Percentiles rank a stretch among this genome's conserved stretches.
These are phyloP conservation scores for Strigamia maritima DNA, from an alignment of 2,888 invertebrate genomes.

Conservation along the genomic window DNA sequence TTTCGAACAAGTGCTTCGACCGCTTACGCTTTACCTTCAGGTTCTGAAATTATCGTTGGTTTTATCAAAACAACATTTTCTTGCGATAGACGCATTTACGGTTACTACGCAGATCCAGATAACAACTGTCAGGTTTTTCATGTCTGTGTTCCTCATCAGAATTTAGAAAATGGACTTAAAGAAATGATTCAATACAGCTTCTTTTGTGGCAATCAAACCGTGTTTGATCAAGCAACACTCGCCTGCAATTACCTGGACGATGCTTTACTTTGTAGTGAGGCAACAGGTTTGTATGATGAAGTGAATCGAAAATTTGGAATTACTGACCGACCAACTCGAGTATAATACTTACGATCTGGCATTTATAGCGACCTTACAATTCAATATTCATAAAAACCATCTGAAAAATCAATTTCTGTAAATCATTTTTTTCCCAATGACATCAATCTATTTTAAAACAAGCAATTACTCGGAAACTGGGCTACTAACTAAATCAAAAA, in stretches of 20 bases:
- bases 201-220: constrained; percentile 43
- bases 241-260: constrained; percentile 45
- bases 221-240: constrained; percentile 43
- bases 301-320: constrained; percentile 46
- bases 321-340: constrained; percentile 39
- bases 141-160: constrained; percentile 39
- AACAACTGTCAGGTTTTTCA: constrained; percentile 42
- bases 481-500: no score
- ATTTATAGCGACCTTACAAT: no score
- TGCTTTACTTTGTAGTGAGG: constrained; percentile 45
- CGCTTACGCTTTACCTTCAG: constrained; percentile 38
- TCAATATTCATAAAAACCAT: no score
- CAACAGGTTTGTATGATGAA: constrained; percentile 45
- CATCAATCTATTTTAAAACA: no score
- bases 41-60: constrained; percentile 41
- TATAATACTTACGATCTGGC: no score
- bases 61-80: constrained; percentile 39
- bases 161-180: constrained; percentile 39
- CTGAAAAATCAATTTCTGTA: no score
- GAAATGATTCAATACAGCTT: constrained; percentile 41
- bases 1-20: not conserved
- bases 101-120: constrained; percentile 42
- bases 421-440: no score
- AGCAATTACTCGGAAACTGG: no score
- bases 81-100: constrained; percentile 40